Evolutionary conservation across 2,113 vertebrate species (phyloP).

Genomic region (Pimephales promelas): DNA sequence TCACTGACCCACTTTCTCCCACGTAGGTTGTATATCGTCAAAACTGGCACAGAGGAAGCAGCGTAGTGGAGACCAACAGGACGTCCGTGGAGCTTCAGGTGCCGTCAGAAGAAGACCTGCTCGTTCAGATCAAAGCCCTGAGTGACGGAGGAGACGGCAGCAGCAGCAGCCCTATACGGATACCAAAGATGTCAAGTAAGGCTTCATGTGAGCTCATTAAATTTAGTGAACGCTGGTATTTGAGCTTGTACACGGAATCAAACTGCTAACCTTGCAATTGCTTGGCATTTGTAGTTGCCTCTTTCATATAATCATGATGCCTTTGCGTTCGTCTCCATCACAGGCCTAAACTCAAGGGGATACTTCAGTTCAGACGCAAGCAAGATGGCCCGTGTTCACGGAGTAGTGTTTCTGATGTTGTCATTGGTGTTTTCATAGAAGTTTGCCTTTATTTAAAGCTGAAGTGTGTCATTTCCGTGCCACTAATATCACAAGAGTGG

Average conservation of each 20-base stretch:
- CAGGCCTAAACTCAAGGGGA: conserved; percentile 74
- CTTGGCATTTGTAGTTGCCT: conserved; percentile 10
- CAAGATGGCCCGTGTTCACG: conserved; percentile 51
- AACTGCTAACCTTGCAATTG: conserved; percentile 16
- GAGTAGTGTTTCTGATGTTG: conserved; percentile 59
- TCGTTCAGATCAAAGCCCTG: conserved; percentile 86
- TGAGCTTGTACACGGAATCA: not conserved
- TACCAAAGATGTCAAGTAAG: conserved; percentile 89
- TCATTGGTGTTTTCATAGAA: conserved; percentile 58
- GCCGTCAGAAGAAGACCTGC: conserved; percentile 84
- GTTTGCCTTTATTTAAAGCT: conserved; percentile 34
- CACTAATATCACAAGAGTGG: not conserved
- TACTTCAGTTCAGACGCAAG: conserved; percentile 51
- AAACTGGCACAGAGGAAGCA: conserved; percentile 79
- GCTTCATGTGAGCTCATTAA: conserved; percentile 37
- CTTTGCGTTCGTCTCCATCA: conserved; percentile 31
- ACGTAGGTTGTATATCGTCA: conserved; percentile 83
- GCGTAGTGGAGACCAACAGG: conserved; percentile 85
- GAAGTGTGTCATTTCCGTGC: not conserved
- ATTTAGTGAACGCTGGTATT: not conserved
- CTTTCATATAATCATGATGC: not conserved
- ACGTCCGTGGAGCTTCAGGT: conserved; percentile 85
- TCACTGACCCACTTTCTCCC: conserved; percentile 13
- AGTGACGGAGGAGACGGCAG: conserved; percentile 87
- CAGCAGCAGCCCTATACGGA: conserved; percentile 87